Conservation (phyloP, 2,797 vertebrate genomes). For the Sebastolobus alascanus region DNA sequence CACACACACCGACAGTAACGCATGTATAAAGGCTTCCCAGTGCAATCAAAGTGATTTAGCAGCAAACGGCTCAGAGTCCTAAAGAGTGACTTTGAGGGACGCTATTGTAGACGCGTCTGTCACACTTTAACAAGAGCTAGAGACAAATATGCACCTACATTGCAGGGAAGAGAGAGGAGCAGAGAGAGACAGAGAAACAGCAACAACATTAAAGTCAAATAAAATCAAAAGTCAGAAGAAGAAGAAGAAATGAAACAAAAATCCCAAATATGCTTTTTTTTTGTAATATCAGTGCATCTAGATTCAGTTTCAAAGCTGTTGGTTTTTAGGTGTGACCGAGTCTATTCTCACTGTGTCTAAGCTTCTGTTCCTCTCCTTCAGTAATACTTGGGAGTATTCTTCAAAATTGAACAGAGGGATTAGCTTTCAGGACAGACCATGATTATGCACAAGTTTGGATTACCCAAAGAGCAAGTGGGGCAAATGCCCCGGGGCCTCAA, state of each 20-base stretch:
- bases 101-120: conserved; percentile 35
- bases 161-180: background rate
- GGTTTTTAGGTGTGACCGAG: background rate
- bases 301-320: background rate
- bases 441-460: conserved; percentile 51
- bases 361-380: background rate
- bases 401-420: conserved; percentile 12
- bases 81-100: conserved; percentile 32
- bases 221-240: background rate
- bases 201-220: background rate
- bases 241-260: background rate
- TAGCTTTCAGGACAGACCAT: conserved; percentile 23
- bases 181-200: background rate
- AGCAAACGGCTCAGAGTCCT: conserved; percentile 20
- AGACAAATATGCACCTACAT: conserved; percentile 1
- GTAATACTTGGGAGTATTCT: background rate
- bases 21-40: conserved; percentile 9
- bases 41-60: conserved; percentile 61
- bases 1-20: background rate
- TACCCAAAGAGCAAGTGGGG: conserved; percentile 23
- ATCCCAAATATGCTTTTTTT: background rate
- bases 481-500: background rate
- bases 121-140: conserved; percentile 24
- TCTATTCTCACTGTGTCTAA: background rate
- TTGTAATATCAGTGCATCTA: background rate